Base-by-base conservation (phyloP, 37 sponge, comb jelly and placozoan species). In the Spongilla lacustris region DNA sequence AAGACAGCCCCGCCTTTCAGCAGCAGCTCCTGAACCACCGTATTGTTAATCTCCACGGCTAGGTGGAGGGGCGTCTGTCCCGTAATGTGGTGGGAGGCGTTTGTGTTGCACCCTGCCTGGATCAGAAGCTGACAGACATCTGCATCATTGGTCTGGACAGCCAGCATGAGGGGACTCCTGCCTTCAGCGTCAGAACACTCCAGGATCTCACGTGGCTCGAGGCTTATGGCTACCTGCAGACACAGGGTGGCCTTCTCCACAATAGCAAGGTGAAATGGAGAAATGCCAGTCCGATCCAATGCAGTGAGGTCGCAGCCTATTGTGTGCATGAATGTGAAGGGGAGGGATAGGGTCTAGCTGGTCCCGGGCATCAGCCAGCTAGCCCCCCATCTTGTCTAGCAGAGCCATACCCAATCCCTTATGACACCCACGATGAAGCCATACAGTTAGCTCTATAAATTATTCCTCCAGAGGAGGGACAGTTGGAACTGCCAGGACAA, bases 201-300 rank as follows among this genome's bases (percentile, higher is more conserved):
- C 35, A 94, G 50, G 28, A 94, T 87, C 70, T 90, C 91, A 33
- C 35, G 68, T 5, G 84, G 75, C 46, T 34, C n/a, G 36, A 73
- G 77, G 25, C 46, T 73, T 25, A 94, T 67, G 19, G 68, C 34
- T 27, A 50, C 35, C 22, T 66, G 33, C 34, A 96, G 75, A 70
- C 93, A 90, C 6, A 75, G 73, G 8, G 50, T 78, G 37, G 91
- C 75, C 32, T 50, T 83, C 71, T 83, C 87, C 30, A 81, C 73
- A 12, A 96, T 78, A 8, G 93, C 91, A 14, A 96, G 80, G 71
- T 92, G 91, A 34, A 96, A 81, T 6, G 96, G 91, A 69, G 93
- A 79, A n/a, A 87, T 81, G 17, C 96, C 96, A 66, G 77, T 24
- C n/a, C 83, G 84, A 83, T 96, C 96, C 34, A 83, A 79, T 50